Conservation (phyloP, 2,113 vertebrate genomes). For the Galeopterus variegatus region DNA sequence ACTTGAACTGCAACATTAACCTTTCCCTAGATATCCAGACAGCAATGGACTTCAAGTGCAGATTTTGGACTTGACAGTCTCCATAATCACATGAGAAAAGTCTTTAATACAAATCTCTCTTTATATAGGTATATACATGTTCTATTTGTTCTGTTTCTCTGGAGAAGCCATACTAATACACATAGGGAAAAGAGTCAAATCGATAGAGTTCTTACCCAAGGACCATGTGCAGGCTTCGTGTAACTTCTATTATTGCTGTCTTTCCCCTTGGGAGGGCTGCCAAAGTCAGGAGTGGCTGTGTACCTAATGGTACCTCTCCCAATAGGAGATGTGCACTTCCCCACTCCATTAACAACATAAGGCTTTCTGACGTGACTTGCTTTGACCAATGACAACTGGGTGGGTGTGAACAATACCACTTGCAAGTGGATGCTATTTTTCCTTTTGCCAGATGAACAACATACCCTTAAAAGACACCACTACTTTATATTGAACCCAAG, state of each 20-base stretch:
- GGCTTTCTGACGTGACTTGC: not conserved
- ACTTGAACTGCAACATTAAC: not conserved
- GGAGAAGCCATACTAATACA: not conserved
- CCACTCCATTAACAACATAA: not conserved
- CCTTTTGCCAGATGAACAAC: not conserved
- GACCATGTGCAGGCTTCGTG: not conserved
- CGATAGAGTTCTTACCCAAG: not conserved
- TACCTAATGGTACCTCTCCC: not conserved
- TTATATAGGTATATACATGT: not conserved
- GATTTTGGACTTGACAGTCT: not conserved
- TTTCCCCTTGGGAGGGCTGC: not conserved
- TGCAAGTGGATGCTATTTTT: not conserved
- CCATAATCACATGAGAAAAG: not conserved
- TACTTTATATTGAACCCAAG: not conserved
- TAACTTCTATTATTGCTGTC: not conserved
- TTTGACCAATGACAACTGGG: not conserved
- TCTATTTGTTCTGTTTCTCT: not conserved
- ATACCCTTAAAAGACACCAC: not conserved
- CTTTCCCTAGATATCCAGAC: not conserved
- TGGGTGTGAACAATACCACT: not conserved
- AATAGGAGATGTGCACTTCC: not conserved
- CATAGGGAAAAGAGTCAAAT: not conserved
- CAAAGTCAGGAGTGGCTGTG: not conserved
- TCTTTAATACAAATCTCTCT: not conserved
- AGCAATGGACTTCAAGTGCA: not conserved